Evolutionary conservation across 2,113 vertebrate species (phyloP), one percentile per base, ranked within the genome.

Genomic region (Nothocercus julius): DNA sequence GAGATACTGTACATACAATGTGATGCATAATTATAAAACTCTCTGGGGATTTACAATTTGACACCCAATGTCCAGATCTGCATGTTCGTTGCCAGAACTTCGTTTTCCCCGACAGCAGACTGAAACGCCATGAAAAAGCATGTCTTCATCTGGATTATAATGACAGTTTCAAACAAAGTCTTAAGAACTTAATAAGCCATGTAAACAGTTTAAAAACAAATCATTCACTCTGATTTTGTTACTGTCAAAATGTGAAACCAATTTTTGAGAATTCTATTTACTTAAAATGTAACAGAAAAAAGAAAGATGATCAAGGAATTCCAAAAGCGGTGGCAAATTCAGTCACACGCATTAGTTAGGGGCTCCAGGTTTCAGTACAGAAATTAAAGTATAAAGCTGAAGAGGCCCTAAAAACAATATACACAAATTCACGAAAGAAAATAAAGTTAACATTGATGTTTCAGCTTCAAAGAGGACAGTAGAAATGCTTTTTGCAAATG

Each of bases 221-320:
- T 94, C 90, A 89, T 95, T 96, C 84, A 54, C 77, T 96, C 73
- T 91, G 78, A 92, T 90, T 84, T 85, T 42, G 62, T 79, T 92
- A 83, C 44, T 90, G 80, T 90, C 90, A 82, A 83, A 96, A 96
- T 45, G 53, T 14, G 28, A 49, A 64, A 61, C 32, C 69, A 47
- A 58, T 83, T 72, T 59, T 25, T 36, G 47, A 78, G 7, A 80
- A 85, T 93, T 74, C 90, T 95, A 88, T 85, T 93, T 93, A 82
- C 82, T 85, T 13, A 45, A 94, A 94, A 64, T 6, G 13, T 13
- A 85, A 30, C 61, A 53, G 59, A 42, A 82, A 58, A 80, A 20
- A 75, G 79, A 88, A 84, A 49, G 45, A 20, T 82, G 91, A 51
- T 51, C 27, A 63, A 83, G 44, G 44, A 81, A 87, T 34, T 66